A percentile compares a stretch with the other conserved stretches of the same genome.
These are phyloP conservation scores for Pentalonia nigronervosa DNA, from an alignment of 1,140 invertebrate species.

Conservation along the genomic window DNA sequence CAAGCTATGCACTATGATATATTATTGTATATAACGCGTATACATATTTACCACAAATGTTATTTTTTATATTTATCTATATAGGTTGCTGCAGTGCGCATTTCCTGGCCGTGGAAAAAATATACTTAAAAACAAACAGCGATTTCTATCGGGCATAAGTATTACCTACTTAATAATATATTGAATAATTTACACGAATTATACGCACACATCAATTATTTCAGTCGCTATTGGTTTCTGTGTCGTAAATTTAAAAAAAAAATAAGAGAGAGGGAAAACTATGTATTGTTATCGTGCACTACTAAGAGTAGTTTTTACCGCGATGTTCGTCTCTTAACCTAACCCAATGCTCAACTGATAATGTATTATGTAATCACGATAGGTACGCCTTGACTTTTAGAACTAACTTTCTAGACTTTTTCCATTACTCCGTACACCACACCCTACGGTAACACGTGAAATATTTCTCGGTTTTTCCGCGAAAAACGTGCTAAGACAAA, in stretches of 20 bases:
- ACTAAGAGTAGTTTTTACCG: neutral
- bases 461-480: neutral
- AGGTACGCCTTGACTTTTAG: neutral
- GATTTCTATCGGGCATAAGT: neutral
- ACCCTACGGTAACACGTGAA: neutral
- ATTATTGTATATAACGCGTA: neutral
- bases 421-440: neutral
- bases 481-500: neutral
- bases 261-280: neutral
- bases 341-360: neutral
- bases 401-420: neutral
- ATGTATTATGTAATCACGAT: neutral
- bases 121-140: neutral
- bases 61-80: neutral
- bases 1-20: neutral
- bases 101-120: conserved; percentile 47
- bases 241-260: neutral
- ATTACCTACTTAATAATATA: neutral
- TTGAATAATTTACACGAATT: neutral
- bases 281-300: neutral
- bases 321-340: neutral
- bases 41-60: neutral
- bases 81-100: conserved; percentile 18
- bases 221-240: neutral
- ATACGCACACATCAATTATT: neutral